Evolutionary conservation across 2,888 invertebrate genomes (phyloP).

Genomic region (Icerya purchasi): DNA sequence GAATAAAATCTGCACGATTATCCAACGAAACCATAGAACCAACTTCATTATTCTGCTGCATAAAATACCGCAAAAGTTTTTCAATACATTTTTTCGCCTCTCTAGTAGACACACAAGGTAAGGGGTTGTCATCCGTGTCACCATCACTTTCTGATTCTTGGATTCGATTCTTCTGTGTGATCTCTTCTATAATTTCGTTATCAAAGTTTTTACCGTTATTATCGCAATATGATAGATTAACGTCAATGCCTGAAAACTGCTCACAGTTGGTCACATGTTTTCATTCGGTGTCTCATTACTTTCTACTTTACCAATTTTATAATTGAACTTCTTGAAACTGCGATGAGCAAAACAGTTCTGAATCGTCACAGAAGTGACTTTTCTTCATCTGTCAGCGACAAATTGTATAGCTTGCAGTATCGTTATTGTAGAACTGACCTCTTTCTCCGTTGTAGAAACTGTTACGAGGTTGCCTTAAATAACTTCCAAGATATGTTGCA

Average conservation of each 20-base stretch:
- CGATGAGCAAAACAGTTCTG: background rate
- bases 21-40: no score
- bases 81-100: background rate
- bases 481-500: background rate
- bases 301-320: background rate
- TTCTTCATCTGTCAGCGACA: background rate
- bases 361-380: background rate
- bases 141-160: background rate
- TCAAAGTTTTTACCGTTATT: background rate
- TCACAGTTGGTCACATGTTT: background rate
- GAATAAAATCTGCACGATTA: no score
- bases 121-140: background rate
- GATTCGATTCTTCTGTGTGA: background rate
- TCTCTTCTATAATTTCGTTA: background rate
- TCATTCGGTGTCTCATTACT: background rate
- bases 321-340: background rate
- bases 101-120: background rate
- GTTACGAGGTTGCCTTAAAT: background rate
- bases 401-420: background rate
- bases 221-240: background rate
- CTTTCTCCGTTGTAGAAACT: background rate
- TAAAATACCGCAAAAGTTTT: no score
- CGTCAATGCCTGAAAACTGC: background rate
- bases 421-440: background rate
- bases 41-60: no score